These are phyloP conservation scores for Mus caroli DNA, from an alignment of 2,797 vertebrate species.

Conservation along the genomic window DNA sequence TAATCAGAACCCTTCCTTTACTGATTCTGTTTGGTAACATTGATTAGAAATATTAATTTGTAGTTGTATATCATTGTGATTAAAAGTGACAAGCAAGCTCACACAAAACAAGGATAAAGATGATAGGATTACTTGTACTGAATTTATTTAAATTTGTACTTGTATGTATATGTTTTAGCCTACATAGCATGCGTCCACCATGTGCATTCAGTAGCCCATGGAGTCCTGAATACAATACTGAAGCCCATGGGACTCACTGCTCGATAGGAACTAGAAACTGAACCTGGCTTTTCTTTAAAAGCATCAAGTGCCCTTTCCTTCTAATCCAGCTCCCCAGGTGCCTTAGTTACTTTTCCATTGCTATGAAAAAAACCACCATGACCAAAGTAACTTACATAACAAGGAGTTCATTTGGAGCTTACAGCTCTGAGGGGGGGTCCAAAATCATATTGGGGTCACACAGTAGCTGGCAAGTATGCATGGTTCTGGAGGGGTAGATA, in stretches of 20 bases:
- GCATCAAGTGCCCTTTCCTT: neutral
- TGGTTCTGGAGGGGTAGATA: too few species aligned
- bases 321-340: neutral
- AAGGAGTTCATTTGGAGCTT: neutral
- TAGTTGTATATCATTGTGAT: neutral
- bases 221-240: neutral
- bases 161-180: neutral
- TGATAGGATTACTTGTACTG: neutral
- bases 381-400: neutral
- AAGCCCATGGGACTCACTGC: too few species aligned
- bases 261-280: neutral
- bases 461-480: too few species aligned
- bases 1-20: neutral
- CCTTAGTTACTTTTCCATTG: neutral
- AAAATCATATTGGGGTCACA: neutral
- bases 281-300: too few species aligned
- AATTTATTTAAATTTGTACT: neutral
- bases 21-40: neutral
- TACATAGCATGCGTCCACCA: neutral
- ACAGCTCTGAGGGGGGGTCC: neutral
- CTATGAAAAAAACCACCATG: neutral
- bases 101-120: neutral
- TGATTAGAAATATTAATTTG: neutral
- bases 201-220: neutral
- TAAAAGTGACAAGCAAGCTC: neutral